A percentile compares a stretch with the other conserved stretches of the same genome.
phyloP scores from a whole-genome alignment of 2,888 invertebrate species.

The Xylocampa areola region DNA sequence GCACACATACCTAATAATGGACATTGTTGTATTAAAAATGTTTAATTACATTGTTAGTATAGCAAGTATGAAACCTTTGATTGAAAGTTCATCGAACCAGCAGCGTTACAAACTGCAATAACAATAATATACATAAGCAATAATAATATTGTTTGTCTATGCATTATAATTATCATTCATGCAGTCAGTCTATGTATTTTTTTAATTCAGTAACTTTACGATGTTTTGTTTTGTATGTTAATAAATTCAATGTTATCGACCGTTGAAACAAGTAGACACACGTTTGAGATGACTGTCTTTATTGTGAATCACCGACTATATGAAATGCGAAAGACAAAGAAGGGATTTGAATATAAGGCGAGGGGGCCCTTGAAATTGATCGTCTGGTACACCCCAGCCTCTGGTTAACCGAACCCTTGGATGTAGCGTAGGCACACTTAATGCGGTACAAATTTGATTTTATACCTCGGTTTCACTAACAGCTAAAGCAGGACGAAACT shows the following conservation, averaged over 20 bases:
- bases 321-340: constrained; percentile 86
- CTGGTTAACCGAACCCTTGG: constrained; percentile 84
- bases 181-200: constrained; percentile 14
- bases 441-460: constrained; percentile 87
- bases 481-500: constrained; percentile 43
- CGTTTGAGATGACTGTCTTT: constrained; percentile 63
- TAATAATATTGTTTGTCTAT: constrained; percentile 25
- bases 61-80: constrained; percentile 16
- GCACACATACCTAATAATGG: constrained; percentile 22
- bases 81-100: constrained; percentile 52
- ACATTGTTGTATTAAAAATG: constrained; percentile 7
- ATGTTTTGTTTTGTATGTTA: constrained; percentile 31
- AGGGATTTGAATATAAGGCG: constrained; percentile 87
- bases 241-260: constrained; percentile 50
- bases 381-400: constrained; percentile 82
- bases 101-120: constrained; percentile 17
- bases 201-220: neutral
- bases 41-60: constrained; percentile 11
- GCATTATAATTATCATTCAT: constrained; percentile 19
- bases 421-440: constrained; percentile 74
- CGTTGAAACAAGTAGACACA: constrained; percentile 56
- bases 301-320: constrained; percentile 83
- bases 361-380: constrained; percentile 88
- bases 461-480: constrained; percentile 60
- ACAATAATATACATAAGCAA: constrained; percentile 34